Evolutionary conservation across 2,797 vertebrate genomes (phyloP), one percentile per base, ranked within the genome.

Genomic region (Threskiornis aethiopicus): DNA sequence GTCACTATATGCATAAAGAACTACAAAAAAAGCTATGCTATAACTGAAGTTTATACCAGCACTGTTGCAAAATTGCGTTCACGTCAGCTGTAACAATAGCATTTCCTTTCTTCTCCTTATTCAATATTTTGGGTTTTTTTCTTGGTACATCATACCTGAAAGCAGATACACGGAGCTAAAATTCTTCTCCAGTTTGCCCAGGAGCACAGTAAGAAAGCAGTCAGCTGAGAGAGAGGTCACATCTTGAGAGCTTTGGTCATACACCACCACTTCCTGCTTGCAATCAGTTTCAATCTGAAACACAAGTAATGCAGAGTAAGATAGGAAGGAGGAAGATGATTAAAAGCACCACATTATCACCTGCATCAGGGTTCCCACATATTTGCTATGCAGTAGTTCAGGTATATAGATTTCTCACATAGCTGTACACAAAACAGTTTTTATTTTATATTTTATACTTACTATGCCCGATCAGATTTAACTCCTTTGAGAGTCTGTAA

Each of bases 151-250:
- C 98, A 96, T 96, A 99, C 99, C 99, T 98, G 99, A 98, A 46
- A 99, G 99, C 93, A 99, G 98, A 96, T 99, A 98, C 5, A 99
- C 99, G 1, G 98, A 99, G 64, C 96, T 97, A 97, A 99, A 99
- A 84, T 97, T 99, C 96, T 97, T 98, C 98, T 99, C 98, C 98
- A 99, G 98, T 96, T 99, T 99, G 71, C 98, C 97, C 98, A 99
- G 97, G 93, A 99, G 98, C 76, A 99, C 99, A 72, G 98, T 98
- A 87, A 99, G 99, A 97, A 99, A 99, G 41, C 98, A 98, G 81
- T 99, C 99, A 1, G 98, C 90, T 41, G 98, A 97, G n/a, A 99
- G 98, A 37, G 98, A 96, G 4, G 98, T 90, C 46, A 98, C 98
- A 90, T 99, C 98, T 20, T 98, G 97, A 33, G 99, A 99, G 94